phyloP scores from a whole-genome alignment of 2,888 invertebrate species.

The Macrosoma leucophasiata region DNA sequence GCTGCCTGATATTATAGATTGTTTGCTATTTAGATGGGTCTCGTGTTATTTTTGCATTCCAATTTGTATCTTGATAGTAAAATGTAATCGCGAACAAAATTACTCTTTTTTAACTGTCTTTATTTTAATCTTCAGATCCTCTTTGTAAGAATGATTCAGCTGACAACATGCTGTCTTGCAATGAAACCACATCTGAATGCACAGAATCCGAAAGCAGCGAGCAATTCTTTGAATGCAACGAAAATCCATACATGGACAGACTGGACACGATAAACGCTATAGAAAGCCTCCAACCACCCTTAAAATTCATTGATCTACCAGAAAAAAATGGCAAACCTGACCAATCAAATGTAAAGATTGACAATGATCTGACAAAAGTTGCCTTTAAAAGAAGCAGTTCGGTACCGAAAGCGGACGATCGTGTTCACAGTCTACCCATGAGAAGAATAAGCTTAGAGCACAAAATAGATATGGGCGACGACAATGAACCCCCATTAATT shows the following conservation, averaged over 20 bases:
- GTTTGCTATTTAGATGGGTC: too few species aligned
- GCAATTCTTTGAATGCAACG: conserved; percentile 67
- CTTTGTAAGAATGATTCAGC: conserved; percentile 67
- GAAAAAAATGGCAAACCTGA: conserved; percentile 44
- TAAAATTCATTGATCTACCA: conserved; percentile 48
- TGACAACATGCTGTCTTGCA: conserved; percentile 68
- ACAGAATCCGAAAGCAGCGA: conserved; percentile 72
- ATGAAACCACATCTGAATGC: conserved; percentile 70
- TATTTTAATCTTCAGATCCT: conserved; percentile 42
- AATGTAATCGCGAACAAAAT: too few species aligned
- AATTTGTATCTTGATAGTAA: too few species aligned
- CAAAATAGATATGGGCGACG: conserved; percentile 69
- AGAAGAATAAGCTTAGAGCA: conserved; percentile 65
- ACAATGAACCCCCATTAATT: conserved; percentile 67
- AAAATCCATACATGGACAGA: conserved; percentile 52
- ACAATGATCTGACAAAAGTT: conserved; percentile 56
- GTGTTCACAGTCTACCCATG: conserved; percentile 43
- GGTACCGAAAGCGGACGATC: conserved; percentile 60
- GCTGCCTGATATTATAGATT: too few species aligned
- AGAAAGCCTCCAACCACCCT: conserved; percentile 43
- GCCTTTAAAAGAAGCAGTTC: conserved; percentile 64
- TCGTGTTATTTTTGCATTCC: too few species aligned
- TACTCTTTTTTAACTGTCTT: too few species aligned
- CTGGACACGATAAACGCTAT: conserved; percentile 41
- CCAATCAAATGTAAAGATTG: conserved; percentile 47